Evolutionary conservation across 2,113 vertebrate genomes (phyloP).

Genomic region (Rhinolophus ferrumequinum): DNA sequence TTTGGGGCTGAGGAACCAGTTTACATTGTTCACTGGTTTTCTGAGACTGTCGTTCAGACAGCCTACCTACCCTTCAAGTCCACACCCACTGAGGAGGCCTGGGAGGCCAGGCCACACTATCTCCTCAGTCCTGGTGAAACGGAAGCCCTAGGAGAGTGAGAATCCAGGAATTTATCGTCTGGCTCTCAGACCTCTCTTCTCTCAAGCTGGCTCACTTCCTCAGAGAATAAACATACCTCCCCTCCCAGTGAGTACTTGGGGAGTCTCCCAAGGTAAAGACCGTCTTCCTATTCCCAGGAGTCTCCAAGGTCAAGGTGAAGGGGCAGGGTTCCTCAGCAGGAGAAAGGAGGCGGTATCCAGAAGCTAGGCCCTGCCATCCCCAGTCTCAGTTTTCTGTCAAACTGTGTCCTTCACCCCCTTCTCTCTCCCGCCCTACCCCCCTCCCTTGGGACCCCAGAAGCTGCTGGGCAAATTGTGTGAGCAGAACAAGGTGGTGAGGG

Average conservation of each 20-base stretch:
- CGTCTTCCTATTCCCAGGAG: background rate
- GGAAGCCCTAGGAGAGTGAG: background rate
- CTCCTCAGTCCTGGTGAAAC: background rate
- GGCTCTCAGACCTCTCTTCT: background rate
- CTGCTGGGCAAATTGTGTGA: slow-evolving; percentile 95
- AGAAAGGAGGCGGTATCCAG: slow-evolving; percentile 28
- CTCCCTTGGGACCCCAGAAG: slow-evolving; percentile 86
- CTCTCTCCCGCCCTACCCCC: background rate
- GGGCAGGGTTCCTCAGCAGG: background rate
- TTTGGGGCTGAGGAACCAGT: accelerated
- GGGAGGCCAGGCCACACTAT: background rate
- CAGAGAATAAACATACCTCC: background rate
- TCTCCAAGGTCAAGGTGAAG: slow-evolving; percentile 17
- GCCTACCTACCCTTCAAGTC: accelerated
- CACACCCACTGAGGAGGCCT: background rate
- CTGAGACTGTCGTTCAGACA: background rate
- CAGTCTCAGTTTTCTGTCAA: background rate
- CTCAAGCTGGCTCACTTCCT: background rate
- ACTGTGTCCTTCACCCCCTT: background rate
- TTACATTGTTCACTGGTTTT: background rate
- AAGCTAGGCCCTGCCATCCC: background rate
- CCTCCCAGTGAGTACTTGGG: background rate
- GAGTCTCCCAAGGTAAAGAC: background rate
- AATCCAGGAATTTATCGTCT: background rate
- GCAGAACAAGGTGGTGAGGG: slow-evolving; percentile 93